Conservation (phyloP, 2,113 vertebrate species). For the Lota lota region DNA sequence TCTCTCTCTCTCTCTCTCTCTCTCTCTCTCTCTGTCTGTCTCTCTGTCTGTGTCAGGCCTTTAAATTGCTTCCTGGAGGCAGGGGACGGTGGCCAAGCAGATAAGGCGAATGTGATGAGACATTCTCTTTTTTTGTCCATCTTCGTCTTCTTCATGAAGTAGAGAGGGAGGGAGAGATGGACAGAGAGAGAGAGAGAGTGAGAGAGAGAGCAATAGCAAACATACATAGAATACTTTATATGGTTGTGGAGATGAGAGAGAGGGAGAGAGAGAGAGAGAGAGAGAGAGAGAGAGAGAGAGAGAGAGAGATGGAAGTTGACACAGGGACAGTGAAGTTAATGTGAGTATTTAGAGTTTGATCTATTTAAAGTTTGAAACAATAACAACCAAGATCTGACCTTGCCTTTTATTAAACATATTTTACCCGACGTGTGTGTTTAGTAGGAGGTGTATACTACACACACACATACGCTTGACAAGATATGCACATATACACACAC, state of each 20-base stretch:
- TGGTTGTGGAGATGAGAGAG: conserved; percentile 6
- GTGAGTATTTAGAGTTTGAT: too few relatives aligned
- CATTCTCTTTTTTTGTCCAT: conserved; percentile 38
- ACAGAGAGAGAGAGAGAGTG: conserved; percentile 33
- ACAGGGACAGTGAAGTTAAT: too few relatives aligned
- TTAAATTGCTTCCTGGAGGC: conserved; percentile 66
- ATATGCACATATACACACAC: too few relatives aligned
- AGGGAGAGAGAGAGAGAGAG: conserved; percentile 13
- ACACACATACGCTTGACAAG: too few relatives aligned
- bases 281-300: conserved; percentile 23
- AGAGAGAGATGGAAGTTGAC: too few relatives aligned
- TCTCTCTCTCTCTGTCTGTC: conserved; percentile 18
- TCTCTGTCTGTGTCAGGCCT: conserved; percentile 33
- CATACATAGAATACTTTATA: too few relatives aligned
- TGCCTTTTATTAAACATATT: too few relatives aligned
- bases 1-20: conserved; percentile 7
- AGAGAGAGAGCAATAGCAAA: too few relatives aligned
- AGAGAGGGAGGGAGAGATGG: conserved; percentile 18
- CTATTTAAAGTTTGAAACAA: too few relatives aligned
- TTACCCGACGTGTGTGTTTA: too few relatives aligned
- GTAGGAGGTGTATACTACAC: too few relatives aligned
- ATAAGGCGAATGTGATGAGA: conserved; percentile 56
- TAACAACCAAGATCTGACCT: too few relatives aligned
- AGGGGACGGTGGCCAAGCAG: conserved; percentile 51
- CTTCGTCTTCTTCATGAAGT: conserved; percentile 27